phyloP scores from a whole-genome alignment of 2,113 vertebrate genomes.

The Scomber scombrus region DNA sequence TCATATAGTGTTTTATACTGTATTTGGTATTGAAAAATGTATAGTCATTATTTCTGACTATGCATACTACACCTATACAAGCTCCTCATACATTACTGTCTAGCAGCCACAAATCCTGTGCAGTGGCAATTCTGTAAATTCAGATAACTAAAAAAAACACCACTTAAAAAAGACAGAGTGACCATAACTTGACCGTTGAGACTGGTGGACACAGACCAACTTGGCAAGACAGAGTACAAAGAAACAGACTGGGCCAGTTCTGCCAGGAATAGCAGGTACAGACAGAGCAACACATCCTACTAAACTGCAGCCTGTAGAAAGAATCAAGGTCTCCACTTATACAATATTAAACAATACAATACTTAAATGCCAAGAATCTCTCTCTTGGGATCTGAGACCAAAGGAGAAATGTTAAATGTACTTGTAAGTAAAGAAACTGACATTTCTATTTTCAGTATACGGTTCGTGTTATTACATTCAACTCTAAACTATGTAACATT shows the following conservation, averaged over 20 bases:
- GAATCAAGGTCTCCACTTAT: conserved; percentile 1
- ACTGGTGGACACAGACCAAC: conserved; percentile 24
- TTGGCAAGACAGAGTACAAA: conserved; percentile 18
- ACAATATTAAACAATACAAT: conserved; percentile 2
- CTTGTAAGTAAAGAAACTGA: no score
- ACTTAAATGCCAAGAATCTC: background rate
- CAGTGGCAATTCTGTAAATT: no score
- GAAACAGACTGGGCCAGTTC: conserved; percentile 43
- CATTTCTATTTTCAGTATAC: no score
- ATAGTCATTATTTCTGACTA: no score
- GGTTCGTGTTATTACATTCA: no score
- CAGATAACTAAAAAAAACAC: background rate
- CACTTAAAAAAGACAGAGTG: conserved; percentile 36
- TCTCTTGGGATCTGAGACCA: no score
- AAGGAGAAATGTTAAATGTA: no score
- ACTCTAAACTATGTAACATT: no score
- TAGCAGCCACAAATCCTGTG: no score
- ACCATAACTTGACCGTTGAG: conserved; percentile 41
- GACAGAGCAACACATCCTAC: conserved; percentile 3
- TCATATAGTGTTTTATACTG: background rate
- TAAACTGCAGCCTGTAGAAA: conserved; percentile 14
- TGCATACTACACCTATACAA: no score
- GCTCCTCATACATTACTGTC: no score
- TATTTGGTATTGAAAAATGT: background rate
- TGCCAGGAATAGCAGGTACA: conserved; percentile 21